Base-by-base conservation (phyloP, 1,140 invertebrate species). In the Fragariocoptes setiger region DNA sequence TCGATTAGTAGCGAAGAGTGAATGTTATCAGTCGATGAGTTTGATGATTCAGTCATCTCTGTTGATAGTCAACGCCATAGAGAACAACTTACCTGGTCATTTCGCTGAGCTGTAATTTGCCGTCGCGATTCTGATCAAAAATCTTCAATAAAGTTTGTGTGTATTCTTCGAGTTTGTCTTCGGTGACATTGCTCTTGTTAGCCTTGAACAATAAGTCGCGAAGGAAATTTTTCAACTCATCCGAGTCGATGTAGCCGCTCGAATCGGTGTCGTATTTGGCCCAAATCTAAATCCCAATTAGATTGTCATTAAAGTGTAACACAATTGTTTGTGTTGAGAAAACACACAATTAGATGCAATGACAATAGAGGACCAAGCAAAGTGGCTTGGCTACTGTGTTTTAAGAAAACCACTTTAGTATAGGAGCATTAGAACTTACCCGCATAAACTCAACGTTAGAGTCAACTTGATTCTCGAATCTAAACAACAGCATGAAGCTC, bases 371-470 rank as follows among this genome's bases (percentile, higher is more conserved):
- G n/a, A n/a, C n/a, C n/a, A n/a, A n/a, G n/a, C n/a, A n/a, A n/a
- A n/a, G n/a, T n/a, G n/a, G n/a, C n/a, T n/a, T n/a, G n/a, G n/a
- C n/a, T n/a, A n/a, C n/a, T n/a, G n/a, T n/a, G n/a, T n/a, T n/a
- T n/a, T n/a, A n/a, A n/a, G n/a, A n/a, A n/a, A n/a, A n/a, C n/a
- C n/a, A n/a, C n/a, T n/a, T n/a, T n/a, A n/a, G n/a, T n/a, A n/a
- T n/a, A n/a, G n/a, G n/a, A n/a, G n/a, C n/a, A n/a, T n/a, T 19
- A n/a, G n/a, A n/a, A 18, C 41, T 42, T 38, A 80, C 76, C 67
- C 80, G 80, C 78, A 85, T 85, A 56, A 85, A 85, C 57, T 85
- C 77, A 22, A 82, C 77, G 55, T 74, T 78, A 14, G 76, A 80
- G 50, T 82, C 76, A 42, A 85, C 56, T 3, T 76, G 77, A 58